Evolutionary conservation across 2,113 vertebrate species (phyloP), one percentile per base, ranked within the genome.

Genomic region (Piaya cayana): DNA sequence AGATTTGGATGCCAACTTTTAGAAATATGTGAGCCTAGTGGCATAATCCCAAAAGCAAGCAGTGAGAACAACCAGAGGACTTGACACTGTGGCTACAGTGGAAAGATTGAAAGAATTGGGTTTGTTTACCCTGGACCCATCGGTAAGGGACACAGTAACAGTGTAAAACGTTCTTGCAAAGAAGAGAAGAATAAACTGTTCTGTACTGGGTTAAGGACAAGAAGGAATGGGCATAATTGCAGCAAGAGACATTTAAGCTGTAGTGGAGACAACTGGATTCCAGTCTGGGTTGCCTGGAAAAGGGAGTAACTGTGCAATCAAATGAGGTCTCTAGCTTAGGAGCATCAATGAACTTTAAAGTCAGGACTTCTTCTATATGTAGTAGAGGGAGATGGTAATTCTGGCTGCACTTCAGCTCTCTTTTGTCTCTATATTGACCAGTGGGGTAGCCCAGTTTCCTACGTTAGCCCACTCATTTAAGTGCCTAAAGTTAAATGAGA

Each of bases 111-210:
- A 96, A 86, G 88, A 70, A 52, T 34, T 50, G 56, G 6, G 37
- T 93, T 92, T 96, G 76, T 90, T 96, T 95, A 86, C 64, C 92
- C 82, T 37, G 30, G 56, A 77, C 64, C 20, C 88, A 80, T 88
- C 71, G 59, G 64, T 78, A 88, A 96, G 82, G 88, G 72, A 63
- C 60, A 64, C 64, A 58, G 72, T 25, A 37, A 74, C n/a, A 58
- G 29, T n/a, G 71, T 86, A 81, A 93, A 96, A 47, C 43, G 50
- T 81, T 92, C 88, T 76, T 83, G 80, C 56, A 81, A 70, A 86
- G 74, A 49, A 11, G 64, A 93, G 60, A 50, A 59, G 82, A 90
- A 86, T 82, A 74, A 92, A 77, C 39, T 94, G n/a, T 78, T 93
- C 82, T 85, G 74, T 88, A 0, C 34, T 55, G 80, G 59, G 62